Conservation (phyloP, 2,888 invertebrate species). For the Eupelmus urozonus region DNA sequence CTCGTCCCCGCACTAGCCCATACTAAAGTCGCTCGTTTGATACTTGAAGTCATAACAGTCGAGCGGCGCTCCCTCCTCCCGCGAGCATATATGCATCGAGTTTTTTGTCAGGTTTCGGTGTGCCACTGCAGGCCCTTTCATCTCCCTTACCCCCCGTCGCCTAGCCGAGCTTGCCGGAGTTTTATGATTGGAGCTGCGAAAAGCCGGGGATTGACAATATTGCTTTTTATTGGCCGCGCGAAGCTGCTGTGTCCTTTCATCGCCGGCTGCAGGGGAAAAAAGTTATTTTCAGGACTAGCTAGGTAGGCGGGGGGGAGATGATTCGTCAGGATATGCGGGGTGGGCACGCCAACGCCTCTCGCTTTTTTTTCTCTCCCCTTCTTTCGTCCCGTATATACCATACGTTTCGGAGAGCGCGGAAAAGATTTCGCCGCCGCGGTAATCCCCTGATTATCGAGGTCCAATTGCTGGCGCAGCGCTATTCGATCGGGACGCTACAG, state of each 20-base stretch:
- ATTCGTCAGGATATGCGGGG: constrained; percentile 43
- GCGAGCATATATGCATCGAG: too few relatives aligned
- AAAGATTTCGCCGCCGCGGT: constrained; percentile 58
- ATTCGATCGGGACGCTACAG: constrained; percentile 45
- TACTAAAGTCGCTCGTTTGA: too few relatives aligned
- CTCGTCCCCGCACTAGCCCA: too few relatives aligned
- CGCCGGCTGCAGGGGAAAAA: constrained; percentile 20
- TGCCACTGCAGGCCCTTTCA: background rate
- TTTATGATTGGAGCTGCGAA: constrained; percentile 47
- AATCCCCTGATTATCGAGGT: constrained; percentile 75
- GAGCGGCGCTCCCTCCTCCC: too few relatives aligned
- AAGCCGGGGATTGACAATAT: constrained; percentile 49
- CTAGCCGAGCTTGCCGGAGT: constrained; percentile 3
- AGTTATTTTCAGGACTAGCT: constrained; percentile 39
- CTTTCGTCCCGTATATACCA: background rate
- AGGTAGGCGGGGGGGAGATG: constrained; percentile 8
- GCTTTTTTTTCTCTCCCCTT: constrained; percentile 24
- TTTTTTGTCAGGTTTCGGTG: background rate
- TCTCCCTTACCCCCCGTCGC: constrained; percentile 7
- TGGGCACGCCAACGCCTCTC: background rate
- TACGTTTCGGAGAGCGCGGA: background rate
- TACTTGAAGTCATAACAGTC: too few relatives aligned
- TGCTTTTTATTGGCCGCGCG: constrained; percentile 51
- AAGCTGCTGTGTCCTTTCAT: constrained; percentile 27
- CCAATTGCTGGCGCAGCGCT: constrained; percentile 68